Evolutionary conservation across 2,888 invertebrate species (phyloP), one percentile per base, ranked within the genome.

Genomic region (Tinea trinotella): DNA sequence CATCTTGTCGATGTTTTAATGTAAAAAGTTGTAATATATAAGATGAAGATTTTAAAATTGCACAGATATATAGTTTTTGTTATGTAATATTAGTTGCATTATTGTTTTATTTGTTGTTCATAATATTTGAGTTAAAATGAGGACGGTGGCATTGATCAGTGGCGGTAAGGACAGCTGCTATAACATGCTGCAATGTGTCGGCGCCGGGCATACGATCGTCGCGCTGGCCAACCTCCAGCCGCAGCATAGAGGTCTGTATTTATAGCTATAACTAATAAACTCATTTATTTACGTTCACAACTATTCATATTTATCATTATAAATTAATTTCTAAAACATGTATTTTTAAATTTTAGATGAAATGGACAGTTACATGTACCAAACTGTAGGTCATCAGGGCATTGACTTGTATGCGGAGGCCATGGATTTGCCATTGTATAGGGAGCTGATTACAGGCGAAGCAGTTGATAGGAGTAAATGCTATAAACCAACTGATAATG

Each of bases 101-200:
- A 40, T 40, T 40, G 13, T 12, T 40, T 40, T 17, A 12, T 52
- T 19, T 18, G 24, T 24, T 4, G n/a, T 22, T 62, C 64, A 67
- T 62, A 61, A 58, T 63, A 61, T 40, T 40, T 40, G 13, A 6
- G 63, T 58, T 56, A 90, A 87, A 73, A 96, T 96, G 96, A 93
- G 90, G 86, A 93, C 94, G 62, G 94, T 95, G 64, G 95, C 94
- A 59, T 88, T 96, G 80, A 90, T 96, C 62, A 99, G 98, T 85
- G 99, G 99, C 64, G 99, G 99, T 64, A 99, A 99, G 87, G 99
- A 99, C 87, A 99, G 98, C 87, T 97, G 97, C 85, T 99, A 95
- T 87, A 99, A 98, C 78, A 94, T 99, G 94, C 93, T 99, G 93
- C 96, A 98, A 88, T 98, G 98, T 85, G 91, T 97, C 61, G 93